Base-by-base conservation (phyloP, 2,888 invertebrate species). In the Macrosoma leucophasiata region DNA sequence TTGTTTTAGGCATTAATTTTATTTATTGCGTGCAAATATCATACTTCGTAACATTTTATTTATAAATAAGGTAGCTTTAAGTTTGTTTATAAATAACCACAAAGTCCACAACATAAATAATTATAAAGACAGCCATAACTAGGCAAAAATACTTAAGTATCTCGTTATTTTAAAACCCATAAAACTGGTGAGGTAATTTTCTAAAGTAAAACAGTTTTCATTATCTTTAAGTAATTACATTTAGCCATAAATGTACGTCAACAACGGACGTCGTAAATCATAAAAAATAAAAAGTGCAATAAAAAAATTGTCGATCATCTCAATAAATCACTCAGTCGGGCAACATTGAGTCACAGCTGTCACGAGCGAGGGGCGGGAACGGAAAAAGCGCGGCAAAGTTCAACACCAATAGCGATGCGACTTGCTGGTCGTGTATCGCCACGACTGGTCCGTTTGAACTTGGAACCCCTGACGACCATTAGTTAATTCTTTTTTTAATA, bases 321-420 rank as follows among this genome's bases (percentile, higher is more conserved):
- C 64, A 68, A 79, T 82, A 81, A 81, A 82, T 84, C 79, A 84
- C 58, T 75, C 71, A 65, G 50, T 47, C 61, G 59, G 57, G 58
- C 68, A 36, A 31, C 69, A 74, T 77, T 79, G 76, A 78, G 76
- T 79, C 77, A 76, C 74, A 75, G 72, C 81, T 79, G 82, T 76
- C 75, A 75, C 63, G 67, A 51, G 43, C 51, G 58, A 62, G 71
- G 82, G 81, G 82, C 81, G 82, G 78, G 69, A 54, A 70, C 78
- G 49, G 60, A 72, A 76, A 78, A 81, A 75, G 71, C 77, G 79
- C 81, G 79, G 71, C 66, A 79, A 79, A 74, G 62, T 70, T 70
- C 56, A 76, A 76, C 72, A 67, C 82, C 84, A 84, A 82, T 81
- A 45, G 77, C 76, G 67, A 55, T 46, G 60, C 55, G 49, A 58